Evolutionary conservation across 2,113 vertebrate species (phyloP).

Genomic region (Syngnathus floridae): DNA sequence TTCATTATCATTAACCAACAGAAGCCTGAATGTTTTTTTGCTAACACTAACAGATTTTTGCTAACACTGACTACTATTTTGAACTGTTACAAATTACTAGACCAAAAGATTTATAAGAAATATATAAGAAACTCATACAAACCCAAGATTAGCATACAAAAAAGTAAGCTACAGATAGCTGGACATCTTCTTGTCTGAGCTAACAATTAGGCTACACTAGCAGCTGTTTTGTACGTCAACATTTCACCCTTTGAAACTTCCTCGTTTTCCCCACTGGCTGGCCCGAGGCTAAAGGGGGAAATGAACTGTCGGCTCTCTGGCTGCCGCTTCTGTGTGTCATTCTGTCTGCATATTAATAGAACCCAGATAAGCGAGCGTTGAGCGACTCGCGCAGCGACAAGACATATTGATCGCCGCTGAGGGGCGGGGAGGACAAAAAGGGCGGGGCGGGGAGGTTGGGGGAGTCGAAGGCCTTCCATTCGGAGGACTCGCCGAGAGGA

Average conservation of each 20-base stretch:
- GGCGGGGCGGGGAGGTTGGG: background rate
- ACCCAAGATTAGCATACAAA: too few species aligned
- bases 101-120: too few species aligned
- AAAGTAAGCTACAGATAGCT: background rate
- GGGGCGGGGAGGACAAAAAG: background rate
- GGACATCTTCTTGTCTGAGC: background rate
- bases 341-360: background rate
- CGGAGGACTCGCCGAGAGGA: slow-evolving; percentile 6
- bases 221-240: background rate
- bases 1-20: too few species aligned
- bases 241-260: background rate
- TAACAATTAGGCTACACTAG: background rate
- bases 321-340: background rate
- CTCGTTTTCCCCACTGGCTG: background rate
- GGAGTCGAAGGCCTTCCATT: slow-evolving; percentile 18
- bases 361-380: slow-evolving; percentile 27
- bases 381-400: slow-evolving; percentile 21
- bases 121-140: too few species aligned
- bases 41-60: too few species aligned
- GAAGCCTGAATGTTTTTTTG: too few species aligned
- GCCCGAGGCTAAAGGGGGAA: background rate
- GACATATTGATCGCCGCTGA: slow-evolving; percentile 26
- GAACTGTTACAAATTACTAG: too few species aligned
- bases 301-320: background rate
- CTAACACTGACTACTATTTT: too few species aligned